Evolutionary conservation across 2,797 vertebrate genomes (phyloP).

Genomic region (Danio jaintianensis): DNA sequence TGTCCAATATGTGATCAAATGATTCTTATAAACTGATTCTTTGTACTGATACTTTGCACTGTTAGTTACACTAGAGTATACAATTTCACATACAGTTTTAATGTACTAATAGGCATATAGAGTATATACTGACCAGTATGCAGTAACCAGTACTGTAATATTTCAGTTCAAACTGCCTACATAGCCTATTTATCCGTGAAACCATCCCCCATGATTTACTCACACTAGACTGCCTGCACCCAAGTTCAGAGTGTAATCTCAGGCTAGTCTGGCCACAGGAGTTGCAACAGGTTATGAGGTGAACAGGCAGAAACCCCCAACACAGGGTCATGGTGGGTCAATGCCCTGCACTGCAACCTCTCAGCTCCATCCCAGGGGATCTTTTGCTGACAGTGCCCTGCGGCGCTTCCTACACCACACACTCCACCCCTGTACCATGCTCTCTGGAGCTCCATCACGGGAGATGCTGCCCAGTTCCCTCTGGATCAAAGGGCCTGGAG

Average conservation of each 20-base stretch:
- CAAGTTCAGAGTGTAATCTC: constrained; percentile 45
- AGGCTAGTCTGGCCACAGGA: constrained; percentile 39
- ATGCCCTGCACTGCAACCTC: constrained; percentile 75
- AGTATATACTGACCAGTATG: neutral
- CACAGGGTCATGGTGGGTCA: constrained; percentile 71
- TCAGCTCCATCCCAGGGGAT: constrained; percentile 75
- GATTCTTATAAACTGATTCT: too few species aligned
- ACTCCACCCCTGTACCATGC: constrained; percentile 22
- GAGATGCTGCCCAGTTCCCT: constrained; percentile 62
- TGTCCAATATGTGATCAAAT: too few species aligned
- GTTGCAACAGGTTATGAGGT: constrained; percentile 37
- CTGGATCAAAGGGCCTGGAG: constrained; percentile 83
- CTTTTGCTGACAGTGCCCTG: constrained; percentile 74
- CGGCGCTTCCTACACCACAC: constrained; percentile 72
- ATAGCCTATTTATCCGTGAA: constrained; percentile 11
- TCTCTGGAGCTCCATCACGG: constrained; percentile 31
- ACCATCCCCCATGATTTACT: neutral
- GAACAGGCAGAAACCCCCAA: constrained; percentile 41
- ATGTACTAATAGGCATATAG: neutral
- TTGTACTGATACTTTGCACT: too few species aligned
- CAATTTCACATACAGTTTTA: neutral
- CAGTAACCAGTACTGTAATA: neutral
- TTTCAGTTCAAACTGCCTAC: neutral
- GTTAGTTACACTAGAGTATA: too few species aligned
- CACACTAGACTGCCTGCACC: neutral